Evolutionary conservation across 2,113 vertebrate species (phyloP).

Genomic region (Gobiocypris rarus): DNA sequence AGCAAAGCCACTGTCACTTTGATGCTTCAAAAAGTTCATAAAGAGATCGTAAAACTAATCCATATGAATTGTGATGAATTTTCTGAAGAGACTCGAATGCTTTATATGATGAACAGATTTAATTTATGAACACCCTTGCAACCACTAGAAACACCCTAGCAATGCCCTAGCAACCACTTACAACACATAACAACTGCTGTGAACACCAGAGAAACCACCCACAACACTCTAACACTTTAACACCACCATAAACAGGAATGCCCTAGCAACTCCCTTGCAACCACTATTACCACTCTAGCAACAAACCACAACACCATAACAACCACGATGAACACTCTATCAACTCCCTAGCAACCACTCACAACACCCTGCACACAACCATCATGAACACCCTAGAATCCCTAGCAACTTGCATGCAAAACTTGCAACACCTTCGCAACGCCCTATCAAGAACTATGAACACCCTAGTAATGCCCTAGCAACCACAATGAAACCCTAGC

Average conservation of each 20-base stretch:
- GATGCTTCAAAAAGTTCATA: too few species aligned
- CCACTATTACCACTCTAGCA: not conserved
- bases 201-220: not conserved
- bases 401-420: not conserved
- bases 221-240: not conserved
- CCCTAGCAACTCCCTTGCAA: not conserved
- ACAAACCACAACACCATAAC: not conserved
- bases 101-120: too few species aligned
- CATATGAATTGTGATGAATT: too few species aligned
- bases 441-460: not conserved
- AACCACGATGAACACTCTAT: not conserved
- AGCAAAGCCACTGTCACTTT: too few species aligned
- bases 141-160: too few species aligned
- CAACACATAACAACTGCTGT: not conserved
- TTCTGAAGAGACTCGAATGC: too few species aligned
- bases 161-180: not conserved
- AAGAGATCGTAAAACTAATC: too few species aligned
- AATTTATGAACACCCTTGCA: not conserved
- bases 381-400: not conserved
- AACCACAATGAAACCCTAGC: not conserved
- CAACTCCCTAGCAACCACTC: not conserved
- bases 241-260: not conserved
- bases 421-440: not conserved
- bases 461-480: not conserved
- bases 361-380: not conserved